Conservation (phyloP, 1,140 invertebrate genomes). For the Drosophila trapezifrons region DNA sequence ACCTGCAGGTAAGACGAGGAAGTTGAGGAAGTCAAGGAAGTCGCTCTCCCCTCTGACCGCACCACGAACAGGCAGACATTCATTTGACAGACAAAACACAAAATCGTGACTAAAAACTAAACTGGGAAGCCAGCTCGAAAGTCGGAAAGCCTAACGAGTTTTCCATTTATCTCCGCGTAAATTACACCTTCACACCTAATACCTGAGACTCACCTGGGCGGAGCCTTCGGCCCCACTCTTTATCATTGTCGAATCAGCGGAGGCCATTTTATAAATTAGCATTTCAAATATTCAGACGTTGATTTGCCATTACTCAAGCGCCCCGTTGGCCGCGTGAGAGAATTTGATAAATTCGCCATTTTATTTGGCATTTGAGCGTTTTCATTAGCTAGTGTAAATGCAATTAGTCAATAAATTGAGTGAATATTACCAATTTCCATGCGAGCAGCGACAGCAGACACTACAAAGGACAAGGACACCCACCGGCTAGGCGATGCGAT, state of each 20-base stretch:
- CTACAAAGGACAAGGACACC: constrained; percentile 39
- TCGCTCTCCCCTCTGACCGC: constrained; percentile 3
- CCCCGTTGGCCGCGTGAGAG: constrained; percentile 45
- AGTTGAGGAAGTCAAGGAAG: background rate
- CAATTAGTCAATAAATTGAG: constrained; percentile 80
- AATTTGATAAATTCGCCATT: constrained; percentile 74
- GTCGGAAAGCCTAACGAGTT: constrained; percentile 16
- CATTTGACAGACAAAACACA: constrained; percentile 36
- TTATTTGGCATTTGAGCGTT: constrained; percentile 71
- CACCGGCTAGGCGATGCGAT: background rate
- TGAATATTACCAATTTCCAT: constrained; percentile 75
- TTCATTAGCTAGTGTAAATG: constrained; percentile 72
- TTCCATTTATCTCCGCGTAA: constrained; percentile 46
- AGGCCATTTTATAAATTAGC: constrained; percentile 60
- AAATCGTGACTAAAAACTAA: constrained; percentile 22
- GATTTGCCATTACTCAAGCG: constrained; percentile 63
- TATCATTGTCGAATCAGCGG: constrained; percentile 33
- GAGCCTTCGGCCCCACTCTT: background rate
- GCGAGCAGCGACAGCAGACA: constrained; percentile 41
- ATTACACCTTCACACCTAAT: constrained; percentile 52
- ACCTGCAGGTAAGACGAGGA: constrained; percentile 21
- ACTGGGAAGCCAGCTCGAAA: background rate
- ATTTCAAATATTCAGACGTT: constrained; percentile 57
- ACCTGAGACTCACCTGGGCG: constrained; percentile 1
- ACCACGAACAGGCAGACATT: constrained; percentile 34